Evolutionary conservation across 2,888 invertebrate genomes (phyloP).

Genomic region (Lymantria monacha): DNA sequence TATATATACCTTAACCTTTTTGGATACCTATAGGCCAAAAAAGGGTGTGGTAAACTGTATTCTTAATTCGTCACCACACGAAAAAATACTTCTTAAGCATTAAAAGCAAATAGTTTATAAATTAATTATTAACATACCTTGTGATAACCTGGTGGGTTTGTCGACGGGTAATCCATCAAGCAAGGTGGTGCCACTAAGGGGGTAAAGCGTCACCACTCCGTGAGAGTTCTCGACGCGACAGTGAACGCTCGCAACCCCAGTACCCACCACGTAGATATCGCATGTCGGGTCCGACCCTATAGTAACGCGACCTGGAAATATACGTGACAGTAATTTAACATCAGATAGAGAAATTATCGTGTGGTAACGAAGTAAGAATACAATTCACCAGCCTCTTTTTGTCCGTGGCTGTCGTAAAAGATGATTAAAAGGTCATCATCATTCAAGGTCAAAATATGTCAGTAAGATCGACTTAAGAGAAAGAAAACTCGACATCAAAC

Average conservation of each 20-base stretch:
- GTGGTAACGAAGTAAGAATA: no score
- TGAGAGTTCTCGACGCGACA: conserved; percentile 93
- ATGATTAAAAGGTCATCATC: no score
- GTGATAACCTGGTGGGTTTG: conserved; percentile 88
- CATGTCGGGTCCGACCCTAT: conserved; percentile 90
- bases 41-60: no score
- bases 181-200: conserved; percentile 85
- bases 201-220: conserved; percentile 92
- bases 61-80: no score
- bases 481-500: no score
- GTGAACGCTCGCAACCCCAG: conserved; percentile 91
- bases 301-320: conserved; percentile 89
- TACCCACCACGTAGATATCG: conserved; percentile 92
- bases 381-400: no score
- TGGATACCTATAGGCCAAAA: not conserved
- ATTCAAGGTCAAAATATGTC: no score
- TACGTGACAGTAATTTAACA: not conserved
- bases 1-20: not conserved
- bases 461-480: no score
- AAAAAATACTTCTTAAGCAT: no score
- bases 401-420: no score
- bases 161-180: conserved; percentile 89
- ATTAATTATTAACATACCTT: conserved; percentile 81
- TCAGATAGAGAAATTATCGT: no score
- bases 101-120: no score